Base-by-base conservation (phyloP, 2,797 vertebrate species). In the Alauda arvensis region DNA sequence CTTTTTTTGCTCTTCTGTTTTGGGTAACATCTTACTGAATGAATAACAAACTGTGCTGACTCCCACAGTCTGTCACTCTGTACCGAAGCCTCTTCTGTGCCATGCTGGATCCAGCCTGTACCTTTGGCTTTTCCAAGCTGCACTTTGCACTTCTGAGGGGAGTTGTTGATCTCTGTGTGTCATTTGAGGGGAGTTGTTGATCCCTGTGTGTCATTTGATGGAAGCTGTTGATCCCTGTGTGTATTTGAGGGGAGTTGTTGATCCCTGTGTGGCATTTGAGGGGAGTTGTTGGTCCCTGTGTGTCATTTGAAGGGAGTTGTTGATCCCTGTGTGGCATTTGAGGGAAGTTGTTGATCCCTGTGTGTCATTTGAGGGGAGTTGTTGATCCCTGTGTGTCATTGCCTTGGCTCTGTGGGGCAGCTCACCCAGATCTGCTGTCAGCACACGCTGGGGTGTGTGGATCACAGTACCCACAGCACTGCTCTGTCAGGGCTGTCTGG, bases 401-500 rank as follows among this genome's bases (percentile, higher is more conserved):
- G 25, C 1, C 0, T 12, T 43, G 57, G 43, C 55, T 82, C 62
- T 57, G 51, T 12, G 28, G 55, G 40, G 48, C 2, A 1, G 18
- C 37, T 52, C 17, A 1, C 12, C 28, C 25, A 37, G 34, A 37
- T 37, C 34, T 10, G 34, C 34, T 37, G 23, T 45, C n/a, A 13
- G 70, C 40, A 4, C 39, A 0, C 39, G 2, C 7, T 0, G 1
- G 39, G 37, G 12, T 1, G 0, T 1, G 7, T 0, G 0, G 13
- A 6, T 16, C 5, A 0, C 39, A 14, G 5, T 19, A 49, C 57
- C 49, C 33, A 25, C 7, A 6, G n/a, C 16, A 6, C 46, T 14
- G 28, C 51, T 51, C 4, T 37, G 31, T 49, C 68, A 56, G 34
- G 4, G 63, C 87, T 78, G 26, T 19, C 80, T 26, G 46, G 37